Evolutionary conservation across 2,888 invertebrate species (phyloP).

Genomic region (Luperina nickerlii): DNA sequence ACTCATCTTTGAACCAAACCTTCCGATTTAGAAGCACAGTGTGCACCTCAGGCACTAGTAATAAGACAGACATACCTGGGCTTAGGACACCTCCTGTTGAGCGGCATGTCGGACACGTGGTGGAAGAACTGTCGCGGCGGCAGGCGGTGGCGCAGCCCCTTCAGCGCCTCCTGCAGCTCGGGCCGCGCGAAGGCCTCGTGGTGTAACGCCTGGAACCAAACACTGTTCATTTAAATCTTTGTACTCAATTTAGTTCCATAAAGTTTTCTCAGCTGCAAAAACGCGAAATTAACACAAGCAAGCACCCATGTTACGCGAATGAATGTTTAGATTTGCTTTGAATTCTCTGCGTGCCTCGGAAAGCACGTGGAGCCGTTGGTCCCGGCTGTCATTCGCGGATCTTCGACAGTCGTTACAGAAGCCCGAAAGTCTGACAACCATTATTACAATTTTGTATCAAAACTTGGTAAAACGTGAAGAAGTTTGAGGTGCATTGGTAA

Average conservation of each 20-base stretch:
- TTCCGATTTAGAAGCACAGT: neutral
- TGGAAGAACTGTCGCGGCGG: slow-evolving; percentile 88
- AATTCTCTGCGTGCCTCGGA: no score
- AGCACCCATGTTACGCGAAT: no score
- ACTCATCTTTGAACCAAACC: neutral
- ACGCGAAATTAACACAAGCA: no score
- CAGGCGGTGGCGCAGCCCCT: slow-evolving; percentile 85
- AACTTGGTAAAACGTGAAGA: no score
- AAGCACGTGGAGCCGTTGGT: no score
- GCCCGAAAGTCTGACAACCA: no score
- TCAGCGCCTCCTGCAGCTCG: slow-evolving; percentile 79
- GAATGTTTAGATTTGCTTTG: no score
- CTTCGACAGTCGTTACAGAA: no score
- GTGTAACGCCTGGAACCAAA: slow-evolving; percentile 87
- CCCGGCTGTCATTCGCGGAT: no score
- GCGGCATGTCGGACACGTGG: slow-evolving; percentile 85
- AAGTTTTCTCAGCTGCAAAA: no score
- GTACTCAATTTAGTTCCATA: neutral
- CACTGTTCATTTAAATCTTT: neutral
- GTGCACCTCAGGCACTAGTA: neutral
- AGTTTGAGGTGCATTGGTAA: no score
- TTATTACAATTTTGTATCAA: no score
- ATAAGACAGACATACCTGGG: slow-evolving; percentile 73
- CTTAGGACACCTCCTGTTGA: slow-evolving; percentile 77
- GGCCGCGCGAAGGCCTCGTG: slow-evolving; percentile 91